Base-by-base conservation (phyloP, 2,113 vertebrate species). In the Telmatochromis sp. region DNA sequence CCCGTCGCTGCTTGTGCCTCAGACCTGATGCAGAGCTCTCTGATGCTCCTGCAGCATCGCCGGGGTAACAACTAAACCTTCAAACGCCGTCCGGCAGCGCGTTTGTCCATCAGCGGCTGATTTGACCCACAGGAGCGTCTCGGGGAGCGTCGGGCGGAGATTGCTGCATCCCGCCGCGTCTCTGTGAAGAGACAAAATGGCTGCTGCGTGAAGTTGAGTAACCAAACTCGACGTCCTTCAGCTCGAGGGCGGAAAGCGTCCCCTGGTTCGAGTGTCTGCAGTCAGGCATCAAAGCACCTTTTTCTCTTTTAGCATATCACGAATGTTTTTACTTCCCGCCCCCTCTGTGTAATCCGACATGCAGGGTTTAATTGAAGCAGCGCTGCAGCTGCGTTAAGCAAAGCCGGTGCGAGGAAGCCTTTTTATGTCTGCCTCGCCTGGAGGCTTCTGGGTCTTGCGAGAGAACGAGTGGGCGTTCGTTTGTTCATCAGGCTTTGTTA, bases 381-480 rank as follows among this genome's bases (percentile, higher is more conserved):
- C 84, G 78, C n/a, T 54, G 89, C 53, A 93, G 80, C 85, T 75
- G 71, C 78, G 83, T 94, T 91, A 89, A 93, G 89, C 91, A 87
- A 87, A 90, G 89, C 89, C 82, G 82, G 60, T 86, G 86, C 33
- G 85, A 83, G 81, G 81, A 89, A 94, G 84, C 87, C 93, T 91
- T 93, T 94, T 94, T 65, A 95, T 88, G 91, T 94, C 85, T 81
- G 68, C 89, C 89, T 87, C 51, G 89, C 93, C 94, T 83, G 83
- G 53, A 89, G 94, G 90, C 93, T 89, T 78, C 53, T 9, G 15
- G 81, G 85, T 94, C 93, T 93, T 93, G 88, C 19, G 89, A 94
- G 95, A 90, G 88, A 92, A 87, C 85, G 89, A 80, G 95, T 94
- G 92, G 92, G 93, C 90, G 92, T 96, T 93, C 85, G 57, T 93